phyloP scores from a whole-genome alignment of 2,888 invertebrate genomes.

The Teleiodes luculella region DNA sequence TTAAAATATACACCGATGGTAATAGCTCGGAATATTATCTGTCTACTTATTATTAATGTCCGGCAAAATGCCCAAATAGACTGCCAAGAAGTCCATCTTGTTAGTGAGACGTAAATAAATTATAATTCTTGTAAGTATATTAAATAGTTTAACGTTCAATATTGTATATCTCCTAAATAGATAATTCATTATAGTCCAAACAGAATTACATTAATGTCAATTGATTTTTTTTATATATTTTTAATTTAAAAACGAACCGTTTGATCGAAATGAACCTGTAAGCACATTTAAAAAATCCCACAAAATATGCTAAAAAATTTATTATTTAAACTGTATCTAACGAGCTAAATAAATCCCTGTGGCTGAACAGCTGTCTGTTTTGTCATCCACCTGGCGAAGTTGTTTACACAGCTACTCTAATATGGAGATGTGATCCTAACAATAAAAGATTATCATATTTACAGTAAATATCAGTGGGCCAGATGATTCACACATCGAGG shows the following conservation, averaged over 20 bases:
- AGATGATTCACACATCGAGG: constrained; percentile 10
- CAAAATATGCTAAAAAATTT: no score
- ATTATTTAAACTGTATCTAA: no score
- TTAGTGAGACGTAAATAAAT: background rate
- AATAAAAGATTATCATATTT: constrained; percentile 2
- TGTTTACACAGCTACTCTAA: background rate
- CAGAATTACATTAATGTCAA: no score
- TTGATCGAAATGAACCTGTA: no score
- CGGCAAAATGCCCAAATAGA: background rate
- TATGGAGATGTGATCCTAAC: background rate
- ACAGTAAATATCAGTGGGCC: background rate
- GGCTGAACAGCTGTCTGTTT: no score
- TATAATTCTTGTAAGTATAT: background rate
- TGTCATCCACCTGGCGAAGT: background rate
- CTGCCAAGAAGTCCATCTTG: constrained; percentile 7
- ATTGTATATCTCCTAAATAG: no score
- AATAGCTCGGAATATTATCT: background rate
- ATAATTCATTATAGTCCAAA: no score
- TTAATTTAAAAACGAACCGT: no score
- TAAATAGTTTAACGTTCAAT: no score
- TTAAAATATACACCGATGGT: background rate
- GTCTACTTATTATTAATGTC: constrained; percentile 5
- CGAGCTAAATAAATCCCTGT: no score
- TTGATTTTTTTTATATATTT: no score
- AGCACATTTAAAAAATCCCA: no score